Evolutionary conservation across 2,888 invertebrate species (phyloP).

Genomic region (Plebejus melissa): DNA sequence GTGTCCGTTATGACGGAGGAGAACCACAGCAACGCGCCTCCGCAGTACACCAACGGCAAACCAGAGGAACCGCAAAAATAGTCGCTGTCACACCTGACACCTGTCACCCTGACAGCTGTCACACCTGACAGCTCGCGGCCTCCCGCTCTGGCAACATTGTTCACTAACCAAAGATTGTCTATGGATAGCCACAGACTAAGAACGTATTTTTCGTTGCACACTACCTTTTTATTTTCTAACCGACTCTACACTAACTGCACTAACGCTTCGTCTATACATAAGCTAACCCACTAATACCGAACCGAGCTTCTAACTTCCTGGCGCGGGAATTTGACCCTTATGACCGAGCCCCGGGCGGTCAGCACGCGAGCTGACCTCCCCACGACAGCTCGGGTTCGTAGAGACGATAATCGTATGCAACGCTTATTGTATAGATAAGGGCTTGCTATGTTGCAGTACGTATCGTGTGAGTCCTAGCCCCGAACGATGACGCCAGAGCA

Average conservation of each 20-base stretch:
- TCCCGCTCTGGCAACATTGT: conserved; percentile 64
- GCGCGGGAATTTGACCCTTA: conserved; percentile 41
- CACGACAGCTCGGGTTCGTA: conserved; percentile 53
- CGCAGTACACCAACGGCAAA: conserved; percentile 73
- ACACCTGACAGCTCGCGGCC: conserved; percentile 22
- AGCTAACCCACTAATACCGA: conserved; percentile 59
- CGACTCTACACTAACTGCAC: conserved; percentile 74
- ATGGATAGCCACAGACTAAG: neutral
- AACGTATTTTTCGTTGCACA: conserved; percentile 25
- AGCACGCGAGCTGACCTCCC: conserved; percentile 47
- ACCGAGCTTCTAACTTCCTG: conserved; percentile 47
- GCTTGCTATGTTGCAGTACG: conserved; percentile 76
- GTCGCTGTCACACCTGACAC: conserved; percentile 32
- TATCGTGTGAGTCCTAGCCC: conserved; percentile 72
- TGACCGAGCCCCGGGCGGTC: conserved; percentile 40
- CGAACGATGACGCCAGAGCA: conserved; percentile 63
- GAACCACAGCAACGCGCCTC: conserved; percentile 59
- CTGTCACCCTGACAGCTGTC: conserved; percentile 8
- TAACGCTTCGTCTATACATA: conserved; percentile 57
- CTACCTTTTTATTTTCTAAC: conserved; percentile 51
- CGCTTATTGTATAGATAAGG: conserved; percentile 78
- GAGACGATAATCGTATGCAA: conserved; percentile 74
- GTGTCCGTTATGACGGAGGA: conserved; percentile 94
- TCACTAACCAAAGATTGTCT: conserved; percentile 40
- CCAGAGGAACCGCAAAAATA: conserved; percentile 55